Evolutionary conservation across 2,113 vertebrate genomes (phyloP).

Genomic region (Chaetops frenatus): DNA sequence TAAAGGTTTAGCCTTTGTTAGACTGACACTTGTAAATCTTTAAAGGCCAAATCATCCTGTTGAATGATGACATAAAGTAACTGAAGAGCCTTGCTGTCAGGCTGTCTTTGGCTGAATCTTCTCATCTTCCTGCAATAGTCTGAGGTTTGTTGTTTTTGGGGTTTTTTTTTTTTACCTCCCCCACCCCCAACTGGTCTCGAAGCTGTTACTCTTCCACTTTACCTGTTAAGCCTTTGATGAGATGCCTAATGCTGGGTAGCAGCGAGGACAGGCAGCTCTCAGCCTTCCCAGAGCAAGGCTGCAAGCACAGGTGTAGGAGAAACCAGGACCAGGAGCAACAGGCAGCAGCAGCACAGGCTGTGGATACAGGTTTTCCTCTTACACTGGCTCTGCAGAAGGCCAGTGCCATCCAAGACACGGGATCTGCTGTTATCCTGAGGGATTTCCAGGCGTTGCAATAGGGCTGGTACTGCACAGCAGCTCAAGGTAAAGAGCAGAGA

Average conservation of each 20-base stretch:
- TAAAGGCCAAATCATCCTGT: background rate
- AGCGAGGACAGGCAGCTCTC: background rate
- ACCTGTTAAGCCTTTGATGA: background rate
- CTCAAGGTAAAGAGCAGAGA: background rate
- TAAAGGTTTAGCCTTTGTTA: background rate
- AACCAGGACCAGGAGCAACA: background rate
- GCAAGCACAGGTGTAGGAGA: background rate
- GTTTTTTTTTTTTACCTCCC: background rate
- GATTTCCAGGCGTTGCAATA: background rate
- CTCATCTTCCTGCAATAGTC: background rate
- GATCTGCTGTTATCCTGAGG: background rate
- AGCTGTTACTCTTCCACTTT: background rate
- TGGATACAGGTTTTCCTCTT: background rate
- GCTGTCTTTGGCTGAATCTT: background rate
- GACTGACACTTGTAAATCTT: background rate
- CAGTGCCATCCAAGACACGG: background rate
- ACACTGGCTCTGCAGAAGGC: background rate
- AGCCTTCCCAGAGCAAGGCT: background rate
- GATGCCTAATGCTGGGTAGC: fast-evolving
- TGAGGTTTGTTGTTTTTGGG: background rate
- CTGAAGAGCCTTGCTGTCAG: background rate
- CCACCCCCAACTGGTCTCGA: fast-evolving
- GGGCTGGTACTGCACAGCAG: background rate
- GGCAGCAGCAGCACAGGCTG: background rate
- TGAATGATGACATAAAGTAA: background rate